Evolutionary conservation across 2,888 invertebrate species (phyloP).

Genomic region (Drosophila suboccidentalis): DNA sequence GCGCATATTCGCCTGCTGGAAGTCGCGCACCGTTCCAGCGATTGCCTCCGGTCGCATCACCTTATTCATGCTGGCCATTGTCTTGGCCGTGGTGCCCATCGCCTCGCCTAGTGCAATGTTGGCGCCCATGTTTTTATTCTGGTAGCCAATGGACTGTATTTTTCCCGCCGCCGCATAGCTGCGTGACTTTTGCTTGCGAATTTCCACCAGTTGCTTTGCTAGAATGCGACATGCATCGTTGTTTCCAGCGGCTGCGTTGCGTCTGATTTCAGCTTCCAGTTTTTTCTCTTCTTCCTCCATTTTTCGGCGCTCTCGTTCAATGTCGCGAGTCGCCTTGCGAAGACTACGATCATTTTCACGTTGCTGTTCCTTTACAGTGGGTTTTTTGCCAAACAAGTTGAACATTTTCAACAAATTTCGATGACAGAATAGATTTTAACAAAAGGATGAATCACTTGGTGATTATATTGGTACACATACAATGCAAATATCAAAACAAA

Average conservation of each 20-base stretch:
- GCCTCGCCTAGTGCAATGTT: slow-evolving; percentile 94
- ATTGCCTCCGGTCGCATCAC: slow-evolving; percentile 94
- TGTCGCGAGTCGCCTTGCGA: slow-evolving; percentile 92
- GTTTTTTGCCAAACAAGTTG: slow-evolving; percentile 88
- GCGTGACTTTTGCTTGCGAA: slow-evolving; percentile 95
- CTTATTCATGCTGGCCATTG: slow-evolving; percentile 95
- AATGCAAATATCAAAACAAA: slow-evolving; percentile 42
- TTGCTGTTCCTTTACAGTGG: slow-evolving; percentile 92
- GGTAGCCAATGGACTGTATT: slow-evolving; percentile 91
- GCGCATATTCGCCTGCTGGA: slow-evolving; percentile 93
- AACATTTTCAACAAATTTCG: slow-evolving; percentile 68
- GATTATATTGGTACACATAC: slow-evolving; percentile 28
- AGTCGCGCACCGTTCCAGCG: slow-evolving; percentile 93
- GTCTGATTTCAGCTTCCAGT: slow-evolving; percentile 95
- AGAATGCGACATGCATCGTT: slow-evolving; percentile 93
- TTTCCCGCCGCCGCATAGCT: slow-evolving; percentile 93
- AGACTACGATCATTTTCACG: slow-evolving; percentile 93
- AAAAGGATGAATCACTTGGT: slow-evolving; percentile 67
- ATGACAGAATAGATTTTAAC: slow-evolving; percentile 18
- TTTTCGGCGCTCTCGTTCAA: slow-evolving; percentile 92
- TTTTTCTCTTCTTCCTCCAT: slow-evolving; percentile 96
- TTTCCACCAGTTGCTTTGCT: slow-evolving; percentile 95
- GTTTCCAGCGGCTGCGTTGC: slow-evolving; percentile 94
- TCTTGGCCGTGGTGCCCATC: slow-evolving; percentile 95
- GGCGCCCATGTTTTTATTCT: slow-evolving; percentile 96